Percentiles rank a stretch among this genome's conserved stretches.
phyloP scores from a whole-genome alignment of 2,113 vertebrate species.

The Notarius lentiginosus region DNA sequence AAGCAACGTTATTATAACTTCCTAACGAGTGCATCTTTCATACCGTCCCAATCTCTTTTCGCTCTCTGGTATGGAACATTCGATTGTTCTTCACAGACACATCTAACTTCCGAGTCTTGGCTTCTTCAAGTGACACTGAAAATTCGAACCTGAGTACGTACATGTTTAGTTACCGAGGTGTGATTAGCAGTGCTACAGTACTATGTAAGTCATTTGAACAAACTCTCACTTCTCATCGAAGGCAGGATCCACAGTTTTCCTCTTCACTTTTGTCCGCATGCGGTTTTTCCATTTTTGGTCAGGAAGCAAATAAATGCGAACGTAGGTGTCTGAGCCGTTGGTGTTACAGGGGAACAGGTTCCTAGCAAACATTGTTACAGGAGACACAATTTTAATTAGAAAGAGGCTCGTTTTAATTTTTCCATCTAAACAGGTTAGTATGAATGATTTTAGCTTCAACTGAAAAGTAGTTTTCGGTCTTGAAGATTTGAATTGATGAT shows the following conservation, averaged over 20 bases:
- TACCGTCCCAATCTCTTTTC: constrained; percentile 91
- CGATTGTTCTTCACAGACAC: constrained; percentile 88
- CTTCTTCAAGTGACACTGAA: constrained; percentile 80
- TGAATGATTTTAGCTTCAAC: background rate
- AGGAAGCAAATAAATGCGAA: constrained; percentile 89
- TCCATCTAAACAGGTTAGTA: background rate
- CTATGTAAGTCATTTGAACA: background rate
- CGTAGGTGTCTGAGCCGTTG: constrained; percentile 85
- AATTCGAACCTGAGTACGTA: constrained; percentile 83
- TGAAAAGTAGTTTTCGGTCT: background rate
- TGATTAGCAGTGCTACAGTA: background rate
- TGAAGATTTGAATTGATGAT: background rate
- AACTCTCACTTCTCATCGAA: constrained; percentile 86
- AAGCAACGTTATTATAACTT: background rate
- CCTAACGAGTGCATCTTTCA: background rate
- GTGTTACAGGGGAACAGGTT: constrained; percentile 80
- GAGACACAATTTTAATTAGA: background rate
- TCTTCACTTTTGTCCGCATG: constrained; percentile 85
- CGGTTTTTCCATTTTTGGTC: constrained; percentile 86
- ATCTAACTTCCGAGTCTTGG: constrained; percentile 81
- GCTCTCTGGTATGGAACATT: constrained; percentile 82
- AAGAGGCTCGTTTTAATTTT: too few species aligned
- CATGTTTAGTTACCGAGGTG: background rate
- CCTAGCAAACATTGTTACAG: constrained; percentile 64
- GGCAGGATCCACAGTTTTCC: constrained; percentile 80